Percentiles rank a stretch among this genome's conserved stretches.
Conservation (phyloP, 37 sponge, comb jelly and placozoan genomes). For the Corticium candelabrum region DNA sequence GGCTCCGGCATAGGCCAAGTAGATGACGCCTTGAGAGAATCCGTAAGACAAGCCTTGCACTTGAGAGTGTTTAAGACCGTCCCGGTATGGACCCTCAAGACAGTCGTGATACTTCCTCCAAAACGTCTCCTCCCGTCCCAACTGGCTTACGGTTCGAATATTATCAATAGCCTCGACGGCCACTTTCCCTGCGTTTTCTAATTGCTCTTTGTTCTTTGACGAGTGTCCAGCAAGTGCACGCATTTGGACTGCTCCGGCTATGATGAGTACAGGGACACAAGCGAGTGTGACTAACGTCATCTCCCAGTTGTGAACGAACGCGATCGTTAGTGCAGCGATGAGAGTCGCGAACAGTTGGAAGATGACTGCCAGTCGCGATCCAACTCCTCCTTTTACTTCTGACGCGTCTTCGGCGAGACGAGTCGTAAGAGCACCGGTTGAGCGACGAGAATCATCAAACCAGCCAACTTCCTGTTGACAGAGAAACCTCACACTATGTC, state of each 20-base stretch:
- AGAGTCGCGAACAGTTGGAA: conserved; percentile 41
- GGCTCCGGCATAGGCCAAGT: conserved; percentile 33
- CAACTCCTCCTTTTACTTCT: conserved; percentile 73
- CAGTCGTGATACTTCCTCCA: conserved; percentile 12
- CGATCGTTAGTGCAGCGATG: conserved; percentile 41
- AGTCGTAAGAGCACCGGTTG: conserved; percentile 73
- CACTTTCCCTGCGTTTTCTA: conserved; percentile 68
- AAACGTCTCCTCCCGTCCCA: conserved; percentile 47
- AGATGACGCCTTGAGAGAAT: conserved; percentile 45
- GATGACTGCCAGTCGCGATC: conserved; percentile 51
- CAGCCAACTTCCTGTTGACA: no score
- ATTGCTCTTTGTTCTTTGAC: conserved; percentile 35
- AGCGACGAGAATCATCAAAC: conserved; percentile 73
- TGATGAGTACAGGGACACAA: conserved; percentile 41
- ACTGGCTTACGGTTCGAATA: conserved; percentile 55
- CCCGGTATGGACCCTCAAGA: neutral
- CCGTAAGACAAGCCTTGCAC: conserved; percentile 47
- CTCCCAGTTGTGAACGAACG: conserved; percentile 61
- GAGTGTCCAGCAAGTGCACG: conserved; percentile 33
- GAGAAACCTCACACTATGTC: no score
- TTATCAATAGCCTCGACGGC: conserved; percentile 43
- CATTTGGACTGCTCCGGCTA: conserved; percentile 27
- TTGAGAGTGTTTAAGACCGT: neutral
- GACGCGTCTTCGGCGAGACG: conserved; percentile 70
- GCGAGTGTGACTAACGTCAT: conserved; percentile 54